A percentile compares a stretch with the other conserved stretches of the same genome.
Conservation (phyloP, 2,888 invertebrate species). For the Hirtodrosophila histrioides region DNA sequence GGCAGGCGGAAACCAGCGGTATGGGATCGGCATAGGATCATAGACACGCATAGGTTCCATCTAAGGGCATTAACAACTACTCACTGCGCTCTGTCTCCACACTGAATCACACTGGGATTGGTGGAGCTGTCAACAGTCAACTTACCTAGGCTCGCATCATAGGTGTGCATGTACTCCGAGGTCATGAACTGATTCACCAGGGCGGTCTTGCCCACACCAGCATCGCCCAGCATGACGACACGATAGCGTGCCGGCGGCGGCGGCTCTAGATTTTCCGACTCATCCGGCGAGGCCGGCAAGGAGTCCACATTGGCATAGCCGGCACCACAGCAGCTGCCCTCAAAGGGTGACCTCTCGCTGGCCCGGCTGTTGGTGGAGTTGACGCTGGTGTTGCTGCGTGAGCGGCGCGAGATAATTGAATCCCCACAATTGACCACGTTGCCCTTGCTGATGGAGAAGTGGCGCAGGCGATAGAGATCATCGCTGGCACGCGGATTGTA, state of each 20-base stretch:
- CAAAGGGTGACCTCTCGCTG: slow-evolving; percentile 93
- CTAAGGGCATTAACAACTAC: slow-evolving; percentile 44
- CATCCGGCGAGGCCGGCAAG: slow-evolving; percentile 90
- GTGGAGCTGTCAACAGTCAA: slow-evolving; percentile 35
- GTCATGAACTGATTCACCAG: slow-evolving; percentile 97
- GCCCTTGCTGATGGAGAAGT: slow-evolving; percentile 94
- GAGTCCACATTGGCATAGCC: slow-evolving; percentile 92
- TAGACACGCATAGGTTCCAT: slow-evolving; percentile 72
- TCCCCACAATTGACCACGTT: slow-evolving; percentile 95
- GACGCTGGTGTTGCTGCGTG: slow-evolving; percentile 94
- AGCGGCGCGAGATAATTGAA: slow-evolving; percentile 93
- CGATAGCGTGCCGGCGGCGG: slow-evolving; percentile 86
- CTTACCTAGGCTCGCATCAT: slow-evolving; percentile 95
- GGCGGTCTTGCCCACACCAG: slow-evolving; percentile 95
- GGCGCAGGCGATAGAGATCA: slow-evolving; percentile 92
- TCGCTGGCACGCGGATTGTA: slow-evolving; percentile 93
- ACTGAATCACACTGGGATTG: background rate
- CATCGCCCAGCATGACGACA: slow-evolving; percentile 93
- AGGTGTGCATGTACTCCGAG: slow-evolving; percentile 97
- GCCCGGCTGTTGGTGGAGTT: slow-evolving; percentile 93
- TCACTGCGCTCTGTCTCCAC: slow-evolving; percentile 43
- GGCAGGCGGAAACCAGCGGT: slow-evolving; percentile 60
- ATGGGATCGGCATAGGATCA: slow-evolving; percentile 52
- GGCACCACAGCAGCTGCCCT: slow-evolving; percentile 93
- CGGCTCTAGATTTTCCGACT: slow-evolving; percentile 88